Evolutionary conservation across 2,797 vertebrate species (phyloP).

Genomic region (Esox masquinongy): DNA sequence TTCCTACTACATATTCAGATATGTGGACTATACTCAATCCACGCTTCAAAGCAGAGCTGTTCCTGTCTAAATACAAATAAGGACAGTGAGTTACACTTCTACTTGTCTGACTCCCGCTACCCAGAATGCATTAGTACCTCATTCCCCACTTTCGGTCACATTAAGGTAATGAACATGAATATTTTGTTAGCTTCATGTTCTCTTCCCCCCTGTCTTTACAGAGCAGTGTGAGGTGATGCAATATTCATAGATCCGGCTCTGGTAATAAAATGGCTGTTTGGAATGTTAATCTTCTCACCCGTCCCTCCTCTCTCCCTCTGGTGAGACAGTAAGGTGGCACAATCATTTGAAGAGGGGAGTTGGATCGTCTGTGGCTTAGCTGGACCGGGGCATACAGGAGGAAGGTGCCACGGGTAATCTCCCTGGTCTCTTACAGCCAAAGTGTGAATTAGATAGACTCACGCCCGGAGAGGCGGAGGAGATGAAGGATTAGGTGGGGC

Average conservation of each 20-base stretch:
- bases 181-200: constrained; percentile 20
- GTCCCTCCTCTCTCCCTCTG: neutral
- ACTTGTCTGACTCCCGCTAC: neutral
- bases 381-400: neutral
- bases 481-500: neutral
- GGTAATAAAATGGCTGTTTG: constrained; percentile 10
- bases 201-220: constrained; percentile 7
- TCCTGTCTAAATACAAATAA: neutral
- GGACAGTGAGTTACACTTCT: neutral
- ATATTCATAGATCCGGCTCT: constrained; percentile 22
- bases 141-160: constrained; percentile 19
- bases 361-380: neutral
- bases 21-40: neutral
- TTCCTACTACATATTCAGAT: neutral
- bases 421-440: neutral
- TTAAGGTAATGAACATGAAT: constrained; percentile 20
- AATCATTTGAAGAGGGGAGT: constrained; percentile 11
- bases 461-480: neutral
- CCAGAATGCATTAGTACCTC: constrained; percentile 32
- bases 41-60: neutral
- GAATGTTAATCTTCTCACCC: constrained; percentile 5
- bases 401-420: constrained; percentile 5
- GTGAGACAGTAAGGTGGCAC: neutral
- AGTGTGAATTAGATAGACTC: constrained; percentile 21
- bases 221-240: constrained; percentile 10